Percentiles rank a stretch among this genome's conserved stretches.
Conservation (phyloP, 2,888 invertebrate species). For the Calephelis perditalis region DNA sequence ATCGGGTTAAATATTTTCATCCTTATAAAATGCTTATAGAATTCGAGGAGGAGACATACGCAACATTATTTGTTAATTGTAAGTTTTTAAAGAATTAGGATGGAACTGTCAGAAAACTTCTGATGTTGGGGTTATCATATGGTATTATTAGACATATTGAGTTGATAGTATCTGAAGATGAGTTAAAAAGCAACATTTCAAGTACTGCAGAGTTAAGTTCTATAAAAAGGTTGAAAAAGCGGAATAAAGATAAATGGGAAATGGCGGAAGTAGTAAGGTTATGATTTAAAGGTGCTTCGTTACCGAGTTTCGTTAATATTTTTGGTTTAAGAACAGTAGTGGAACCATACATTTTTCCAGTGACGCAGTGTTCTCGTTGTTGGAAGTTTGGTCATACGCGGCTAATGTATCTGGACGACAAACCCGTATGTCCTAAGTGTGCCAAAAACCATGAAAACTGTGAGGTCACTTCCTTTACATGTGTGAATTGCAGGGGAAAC, state of each 20-base stretch:
- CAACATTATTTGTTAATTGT: slow-evolving; percentile 17
- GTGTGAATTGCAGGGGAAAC: slow-evolving; percentile 25
- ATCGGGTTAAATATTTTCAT: slow-evolving; percentile 22
- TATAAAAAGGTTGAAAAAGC: slow-evolving; percentile 19
- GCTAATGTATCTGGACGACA: slow-evolving; percentile 21
- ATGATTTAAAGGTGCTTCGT: slow-evolving; percentile 21
- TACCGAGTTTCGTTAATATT: slow-evolving; percentile 23
- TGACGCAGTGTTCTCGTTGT: slow-evolving; percentile 25
- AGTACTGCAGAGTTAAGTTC: slow-evolving; percentile 16
- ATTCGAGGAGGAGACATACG: slow-evolving; percentile 18
- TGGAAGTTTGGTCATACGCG: slow-evolving; percentile 24
- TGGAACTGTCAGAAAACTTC: slow-evolving; percentile 24
- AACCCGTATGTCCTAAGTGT: slow-evolving; percentile 26
- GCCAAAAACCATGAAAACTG: slow-evolving; percentile 23
- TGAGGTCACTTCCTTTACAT: slow-evolving; percentile 22
- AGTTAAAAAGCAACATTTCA: slow-evolving; percentile 20
- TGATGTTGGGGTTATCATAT: slow-evolving; percentile 25
- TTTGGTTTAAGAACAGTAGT: slow-evolving; percentile 20
- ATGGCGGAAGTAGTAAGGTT: slow-evolving; percentile 22
- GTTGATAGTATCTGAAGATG: slow-evolving; percentile 21
- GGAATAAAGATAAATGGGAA: slow-evolving; percentile 10
- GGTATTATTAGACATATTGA: slow-evolving; percentile 26
- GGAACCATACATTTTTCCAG: slow-evolving; percentile 25
- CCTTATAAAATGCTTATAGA: slow-evolving; percentile 22
- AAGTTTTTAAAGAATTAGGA: slow-evolving; percentile 14